Conservation (phyloP, 2,888 invertebrate genomes). For the Melinaea menophilus region DNA sequence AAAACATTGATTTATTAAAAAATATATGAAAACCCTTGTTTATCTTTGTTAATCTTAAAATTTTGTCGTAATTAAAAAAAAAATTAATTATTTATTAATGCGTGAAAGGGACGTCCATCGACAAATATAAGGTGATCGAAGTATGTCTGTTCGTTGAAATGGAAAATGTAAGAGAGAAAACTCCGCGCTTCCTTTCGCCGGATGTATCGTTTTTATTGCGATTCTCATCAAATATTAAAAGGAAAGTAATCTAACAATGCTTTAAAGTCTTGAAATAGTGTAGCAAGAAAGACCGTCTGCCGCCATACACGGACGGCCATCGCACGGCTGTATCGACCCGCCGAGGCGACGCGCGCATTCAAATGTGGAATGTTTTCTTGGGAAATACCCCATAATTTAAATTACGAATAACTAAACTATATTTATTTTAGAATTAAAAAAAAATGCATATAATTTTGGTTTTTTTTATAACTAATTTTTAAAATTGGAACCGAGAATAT, state of each 20-base stretch:
- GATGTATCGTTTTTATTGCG: not conserved
- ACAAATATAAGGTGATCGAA: too few species aligned
- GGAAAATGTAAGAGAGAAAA: too few species aligned
- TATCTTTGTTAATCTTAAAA: too few species aligned
- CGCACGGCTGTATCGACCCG: constrained; percentile 72
- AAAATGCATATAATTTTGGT: not conserved
- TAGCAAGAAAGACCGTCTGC: constrained; percentile 70
- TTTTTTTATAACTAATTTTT: not conserved
- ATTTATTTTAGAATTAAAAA: constrained; percentile 4
- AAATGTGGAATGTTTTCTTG: constrained; percentile 48
- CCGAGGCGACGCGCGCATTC: constrained; percentile 68
- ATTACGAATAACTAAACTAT: constrained; percentile 18
- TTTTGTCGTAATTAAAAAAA: too few species aligned
- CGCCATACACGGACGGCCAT: constrained; percentile 62
- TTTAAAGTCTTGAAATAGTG: constrained; percentile 53
- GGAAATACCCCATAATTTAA: constrained; percentile 32
- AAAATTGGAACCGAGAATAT: not conserved
- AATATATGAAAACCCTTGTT: constrained; percentile 6
- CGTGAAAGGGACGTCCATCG: too few species aligned
- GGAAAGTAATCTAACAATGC: constrained; percentile 33
- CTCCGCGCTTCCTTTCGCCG: not conserved
- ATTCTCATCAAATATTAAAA: constrained; percentile 16
- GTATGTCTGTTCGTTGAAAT: too few species aligned
- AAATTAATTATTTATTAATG: too few species aligned
- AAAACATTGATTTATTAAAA: constrained; percentile 25